Conservation (phyloP, 2,888 invertebrate species). For the Liposcelis brunnea region DNA sequence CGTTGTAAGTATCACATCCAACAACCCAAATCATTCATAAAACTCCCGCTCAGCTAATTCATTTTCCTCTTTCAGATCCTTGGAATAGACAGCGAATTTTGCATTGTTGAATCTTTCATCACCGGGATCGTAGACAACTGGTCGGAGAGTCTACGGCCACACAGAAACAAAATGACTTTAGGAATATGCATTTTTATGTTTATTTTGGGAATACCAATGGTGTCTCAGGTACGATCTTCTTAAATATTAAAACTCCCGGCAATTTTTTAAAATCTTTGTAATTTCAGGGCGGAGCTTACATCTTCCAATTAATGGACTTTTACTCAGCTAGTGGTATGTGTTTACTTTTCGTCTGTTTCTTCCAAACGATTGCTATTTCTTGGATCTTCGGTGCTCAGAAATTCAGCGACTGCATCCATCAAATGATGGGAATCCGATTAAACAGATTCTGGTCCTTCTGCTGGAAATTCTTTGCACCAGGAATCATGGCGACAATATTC, state of each 20-base stretch:
- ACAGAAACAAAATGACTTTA: constrained; percentile 47
- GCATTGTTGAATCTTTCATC: constrained; percentile 43
- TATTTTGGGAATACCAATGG: constrained; percentile 41
- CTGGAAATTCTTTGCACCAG: constrained; percentile 41
- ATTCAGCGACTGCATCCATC: constrained; percentile 39
- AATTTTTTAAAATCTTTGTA: background rate
- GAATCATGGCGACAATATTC: constrained; percentile 40
- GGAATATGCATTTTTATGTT: constrained; percentile 39
- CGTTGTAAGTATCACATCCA: constrained; percentile 24
- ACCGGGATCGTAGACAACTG: constrained; percentile 40
- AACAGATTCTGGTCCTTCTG: constrained; percentile 36
- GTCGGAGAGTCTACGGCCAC: constrained; percentile 35
- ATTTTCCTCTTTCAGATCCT: constrained; percentile 34
- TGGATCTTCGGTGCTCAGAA: constrained; percentile 41
- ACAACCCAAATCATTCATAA: too few species aligned
- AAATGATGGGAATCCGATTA: constrained; percentile 41
- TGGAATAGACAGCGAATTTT: constrained; percentile 59
- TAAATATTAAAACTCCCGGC: background rate
- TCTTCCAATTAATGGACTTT: constrained; percentile 33
- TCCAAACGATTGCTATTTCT: constrained; percentile 39
- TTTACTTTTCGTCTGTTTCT: constrained; percentile 40
- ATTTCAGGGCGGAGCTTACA: constrained; percentile 29
- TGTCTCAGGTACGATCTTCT: constrained; percentile 34
- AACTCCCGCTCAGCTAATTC: too few species aligned
- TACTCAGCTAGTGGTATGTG: constrained; percentile 42